phyloP scores from a whole-genome alignment of 2,888 invertebrate genomes.

The Caenorhabditis doughertyi region DNA sequence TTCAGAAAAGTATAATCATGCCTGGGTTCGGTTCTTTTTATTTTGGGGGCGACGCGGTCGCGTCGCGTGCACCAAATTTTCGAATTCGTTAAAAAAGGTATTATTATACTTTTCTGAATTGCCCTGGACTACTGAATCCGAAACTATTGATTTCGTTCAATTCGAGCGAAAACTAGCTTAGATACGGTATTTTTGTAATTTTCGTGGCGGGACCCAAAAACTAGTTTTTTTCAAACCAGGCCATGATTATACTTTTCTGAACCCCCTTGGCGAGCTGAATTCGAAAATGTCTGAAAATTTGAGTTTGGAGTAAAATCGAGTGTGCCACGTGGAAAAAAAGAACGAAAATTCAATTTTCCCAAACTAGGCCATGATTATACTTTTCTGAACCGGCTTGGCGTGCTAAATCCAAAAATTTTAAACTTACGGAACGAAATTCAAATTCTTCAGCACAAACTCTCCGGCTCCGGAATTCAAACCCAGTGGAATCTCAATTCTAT shows the following conservation, averaged over 20 bases:
- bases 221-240: too few species aligned
- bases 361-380: not conserved
- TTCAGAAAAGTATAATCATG: not conserved
- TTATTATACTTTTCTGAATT: not conserved
- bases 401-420: not conserved
- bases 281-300: too few species aligned
- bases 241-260: too few species aligned
- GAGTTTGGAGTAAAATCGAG: too few species aligned
- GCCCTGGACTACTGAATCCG: not conserved
- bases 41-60: not conserved
- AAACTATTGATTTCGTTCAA: not conserved
- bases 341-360: not conserved
- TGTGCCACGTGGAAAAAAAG: not conserved
- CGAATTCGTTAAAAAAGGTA: not conserved
- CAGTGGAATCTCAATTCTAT: conserved; percentile 40
- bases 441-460: conserved; percentile 14
- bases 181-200: too few species aligned
- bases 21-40: not conserved
- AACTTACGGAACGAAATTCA: conserved; percentile 58
- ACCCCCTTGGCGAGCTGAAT: too few species aligned
- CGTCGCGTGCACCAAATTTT: not conserved
- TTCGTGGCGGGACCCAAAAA: too few species aligned
- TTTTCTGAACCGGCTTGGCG: not conserved
- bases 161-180: too few species aligned
- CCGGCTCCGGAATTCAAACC: not conserved